Base-by-base conservation (phyloP, 2,888 invertebrate genomes). In the Brenthis hecate region DNA sequence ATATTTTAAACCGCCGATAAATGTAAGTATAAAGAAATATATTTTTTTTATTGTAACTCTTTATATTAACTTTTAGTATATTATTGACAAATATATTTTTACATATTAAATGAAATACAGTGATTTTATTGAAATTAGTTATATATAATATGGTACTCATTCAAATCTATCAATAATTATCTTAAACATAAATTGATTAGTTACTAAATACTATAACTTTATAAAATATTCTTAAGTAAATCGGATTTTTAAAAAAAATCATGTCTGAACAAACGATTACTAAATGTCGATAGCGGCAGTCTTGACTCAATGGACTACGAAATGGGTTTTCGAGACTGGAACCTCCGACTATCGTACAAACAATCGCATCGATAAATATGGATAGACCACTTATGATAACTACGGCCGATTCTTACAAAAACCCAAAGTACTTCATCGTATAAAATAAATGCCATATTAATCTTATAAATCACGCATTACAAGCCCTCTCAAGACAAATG, bases 381-480 rank as follows among this genome's bases (percentile, higher is more conserved):
- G 54, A 54, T 54, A 28, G 54, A 19, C 28, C 54, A 13, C 54
- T 54, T 54, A 23, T 13, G 19, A 23, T 54, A 19, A 54, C 54
- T 19, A 53, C 16, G 8, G 8, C 4, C 53, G 14, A 53, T 53
- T 23, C 36, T 53, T 19, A 19, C 13, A 23, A 28, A 54, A 56
- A 56, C 4, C 0, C n/a, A 53, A 53, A n/a, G 51, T 53, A 2
- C 16, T 16, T n/a, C 16, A 6, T 28, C 32, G 28, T 16, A n/a
- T 36, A 14, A 36, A 36, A 56, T 4, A 56, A 16, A 36, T 32
- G 11, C 43, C 11, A 13, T 11, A 56, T 36, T 6, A 56, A 56
- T n/a, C 8, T 67, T 13, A 67, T 50, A 53, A 51, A 67, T 67
- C 43, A 36, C 43, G 62, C 56, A 58, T 61, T 60, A 57, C 14